Conservation (phyloP, 1,140 invertebrate genomes). For the Anastrepha obliqua region DNA sequence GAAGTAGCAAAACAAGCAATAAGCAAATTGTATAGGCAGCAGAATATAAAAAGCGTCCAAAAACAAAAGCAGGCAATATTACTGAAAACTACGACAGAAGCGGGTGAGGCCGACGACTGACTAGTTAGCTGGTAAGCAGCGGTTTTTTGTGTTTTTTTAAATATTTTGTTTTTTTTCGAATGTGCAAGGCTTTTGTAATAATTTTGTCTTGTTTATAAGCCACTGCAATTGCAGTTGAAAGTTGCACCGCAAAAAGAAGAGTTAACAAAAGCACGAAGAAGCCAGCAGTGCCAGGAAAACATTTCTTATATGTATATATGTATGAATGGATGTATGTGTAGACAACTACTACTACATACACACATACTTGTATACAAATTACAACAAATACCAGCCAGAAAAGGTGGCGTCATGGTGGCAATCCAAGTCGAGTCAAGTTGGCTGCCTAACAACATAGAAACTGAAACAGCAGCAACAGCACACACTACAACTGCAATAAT, state of each 20-base stretch:
- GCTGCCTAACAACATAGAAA: neutral
- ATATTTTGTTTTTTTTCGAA: neutral
- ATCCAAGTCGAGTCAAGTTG: slow-evolving; percentile 12
- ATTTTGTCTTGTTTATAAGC: slow-evolving; percentile 44
- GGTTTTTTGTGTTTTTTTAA: neutral
- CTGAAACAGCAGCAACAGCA: neutral
- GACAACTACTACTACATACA: neutral
- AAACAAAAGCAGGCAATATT: slow-evolving; percentile 25
- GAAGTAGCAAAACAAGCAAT: neutral
- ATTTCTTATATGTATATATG: neutral
- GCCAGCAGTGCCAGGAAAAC: neutral
- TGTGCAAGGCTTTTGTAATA: slow-evolving; percentile 47
- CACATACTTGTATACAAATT: no score
- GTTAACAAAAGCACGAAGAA: neutral
- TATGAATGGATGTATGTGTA: neutral
- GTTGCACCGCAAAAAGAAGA: slow-evolving; percentile 43
- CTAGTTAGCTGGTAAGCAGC: neutral
- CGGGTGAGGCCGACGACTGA: neutral
- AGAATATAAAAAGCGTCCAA: neutral
- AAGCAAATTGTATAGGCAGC: neutral
- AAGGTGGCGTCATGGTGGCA: neutral
- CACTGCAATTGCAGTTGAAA: slow-evolving; percentile 48
- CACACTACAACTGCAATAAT: neutral
- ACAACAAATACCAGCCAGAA: neutral
- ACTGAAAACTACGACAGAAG: neutral